These are phyloP conservation scores for Brachyhypopomus occidentalis DNA, from an alignment of 2,113 vertebrate species.

Conservation along the genomic window DNA sequence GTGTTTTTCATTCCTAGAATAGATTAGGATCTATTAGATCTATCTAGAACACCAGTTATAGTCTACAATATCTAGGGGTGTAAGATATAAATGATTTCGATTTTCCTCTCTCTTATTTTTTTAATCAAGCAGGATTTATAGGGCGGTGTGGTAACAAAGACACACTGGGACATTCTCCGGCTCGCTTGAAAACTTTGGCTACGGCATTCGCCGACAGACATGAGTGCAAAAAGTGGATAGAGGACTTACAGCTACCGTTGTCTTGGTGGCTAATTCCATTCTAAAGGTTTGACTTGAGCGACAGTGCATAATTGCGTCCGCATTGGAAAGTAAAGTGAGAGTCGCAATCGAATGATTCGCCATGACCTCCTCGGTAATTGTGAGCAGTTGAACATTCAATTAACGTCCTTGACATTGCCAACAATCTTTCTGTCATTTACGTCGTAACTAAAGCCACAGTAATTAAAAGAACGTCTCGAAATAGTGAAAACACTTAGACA, in stretches of 20 bases:
- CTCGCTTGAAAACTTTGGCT: slow-evolving; percentile 49
- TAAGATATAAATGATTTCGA: neutral
- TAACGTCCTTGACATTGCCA: slow-evolving; percentile 80
- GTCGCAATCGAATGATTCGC: slow-evolving; percentile 65
- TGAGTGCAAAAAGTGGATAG: slow-evolving; percentile 24
- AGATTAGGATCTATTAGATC: too few relatives aligned
- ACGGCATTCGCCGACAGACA: too few relatives aligned
- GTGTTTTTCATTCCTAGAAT: too few relatives aligned
- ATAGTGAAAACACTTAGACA: slow-evolving; percentile 74
- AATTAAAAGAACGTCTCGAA: slow-evolving; percentile 75
- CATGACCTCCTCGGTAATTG: slow-evolving; percentile 69
- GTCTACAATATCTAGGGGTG: neutral
- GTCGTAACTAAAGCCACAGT: slow-evolving; percentile 69
- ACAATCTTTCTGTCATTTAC: slow-evolving; percentile 78
- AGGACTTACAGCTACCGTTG: slow-evolving; percentile 29
- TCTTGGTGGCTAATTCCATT: slow-evolving; percentile 47
- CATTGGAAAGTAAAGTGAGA: slow-evolving; percentile 57
- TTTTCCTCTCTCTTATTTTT: slow-evolving; percentile 27
- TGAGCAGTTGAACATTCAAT: slow-evolving; percentile 81
- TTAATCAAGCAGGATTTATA: slow-evolving; percentile 49
- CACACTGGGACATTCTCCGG: slow-evolving; percentile 41
- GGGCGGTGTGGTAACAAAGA: slow-evolving; percentile 44
- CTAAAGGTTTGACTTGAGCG: slow-evolving; percentile 46
- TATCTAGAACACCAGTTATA: too few relatives aligned
- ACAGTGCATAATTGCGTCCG: slow-evolving; percentile 45